Conservation (phyloP, 1,140 invertebrate species). For the Charaxes varanes region DNA sequence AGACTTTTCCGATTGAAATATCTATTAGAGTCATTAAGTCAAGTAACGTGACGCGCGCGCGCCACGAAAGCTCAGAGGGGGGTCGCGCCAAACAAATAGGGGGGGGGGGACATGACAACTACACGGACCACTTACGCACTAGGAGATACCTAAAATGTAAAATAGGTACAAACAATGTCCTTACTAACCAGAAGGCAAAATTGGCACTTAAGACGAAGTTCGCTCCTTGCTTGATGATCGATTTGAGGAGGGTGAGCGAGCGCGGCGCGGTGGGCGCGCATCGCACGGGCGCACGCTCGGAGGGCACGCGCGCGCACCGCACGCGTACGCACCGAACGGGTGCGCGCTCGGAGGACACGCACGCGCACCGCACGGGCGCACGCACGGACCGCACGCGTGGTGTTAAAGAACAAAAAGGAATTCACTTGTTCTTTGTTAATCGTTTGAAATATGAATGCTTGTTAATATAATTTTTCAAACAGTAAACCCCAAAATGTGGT, state of each 20-base stretch:
- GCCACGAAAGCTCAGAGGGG: too few species aligned
- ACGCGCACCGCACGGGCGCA: not conserved
- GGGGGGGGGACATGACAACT: constrained; percentile 48
- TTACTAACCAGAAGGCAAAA: constrained; percentile 75
- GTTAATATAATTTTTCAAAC: too few species aligned
- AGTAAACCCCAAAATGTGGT: too few species aligned
- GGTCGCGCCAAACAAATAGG: too few species aligned
- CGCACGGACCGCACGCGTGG: constrained; percentile 5
- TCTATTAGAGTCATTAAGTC: too few species aligned
- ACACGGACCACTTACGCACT: constrained; percentile 65
- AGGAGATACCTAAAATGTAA: constrained; percentile 68
- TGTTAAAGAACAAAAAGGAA: too few species aligned
- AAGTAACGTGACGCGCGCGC: too few species aligned
- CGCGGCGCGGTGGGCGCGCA: constrained; percentile 9
- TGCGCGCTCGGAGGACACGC: constrained; percentile 1
- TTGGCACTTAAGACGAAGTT: constrained; percentile 73
- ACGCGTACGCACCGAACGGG: not conserved
- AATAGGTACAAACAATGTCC: constrained; percentile 70
- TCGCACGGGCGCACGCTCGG: constrained; percentile 3
- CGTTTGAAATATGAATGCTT: too few species aligned
- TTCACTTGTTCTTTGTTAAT: too few species aligned
- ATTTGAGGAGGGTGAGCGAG: constrained; percentile 29
- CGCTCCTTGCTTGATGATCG: constrained; percentile 48
- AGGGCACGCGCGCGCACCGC: constrained; percentile 1
- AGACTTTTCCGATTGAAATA: too few species aligned